Base-by-base conservation (phyloP, 2,888 invertebrate species). In the Agonopterix heracliana region DNA sequence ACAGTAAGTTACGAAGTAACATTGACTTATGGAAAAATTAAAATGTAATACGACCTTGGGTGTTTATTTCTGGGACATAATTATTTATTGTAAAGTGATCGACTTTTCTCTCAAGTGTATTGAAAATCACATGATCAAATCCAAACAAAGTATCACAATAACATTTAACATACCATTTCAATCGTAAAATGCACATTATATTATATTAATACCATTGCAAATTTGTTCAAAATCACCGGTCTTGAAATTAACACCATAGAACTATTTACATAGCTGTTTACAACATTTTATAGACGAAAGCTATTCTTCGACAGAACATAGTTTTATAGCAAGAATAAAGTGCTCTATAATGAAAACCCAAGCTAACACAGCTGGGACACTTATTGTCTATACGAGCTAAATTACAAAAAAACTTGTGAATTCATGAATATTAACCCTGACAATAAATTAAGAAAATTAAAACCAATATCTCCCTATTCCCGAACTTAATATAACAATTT, bases 1-100 rank as follows among this genome's bases (percentile, higher is more conserved):
- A 68, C 66, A 68, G 66, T 56, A 71, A 70, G 72, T 73, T 76
- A 77, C 71, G 63, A 71, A 67, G 73, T 73, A 74, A 77, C 59
- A 64, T 66, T 53, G 64, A 67, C 65, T 68, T 68, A 61, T 59
- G 64, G 68, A 59, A 64, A 69, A 69, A 68, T 68, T 57, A 71
- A 71, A 68, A 59, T 66, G 60, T 57, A 66, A 60, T 57, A 53
- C 48, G 44, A 45, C 45, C 51, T 41, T 11, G 41, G 51, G 41
- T 43, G 49, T 51, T 10, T 45, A 14, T 41, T 40, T 43, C 42
- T 43, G 41, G 42, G 42, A 45, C 26, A 26, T 44, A 38, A 38
- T 45, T 48, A 50, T 11, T 12, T 13, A 12, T 41, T 9, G 12
- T 26, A 11, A 12, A 41, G 9, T 41, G 41, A 41, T 41, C n/a